A percentile compares a stretch with the other conserved stretches of the same genome.
These are phyloP conservation scores for Rhyzopertha dominica DNA, from an alignment of 1,140 invertebrate species.

Conservation along the genomic window DNA sequence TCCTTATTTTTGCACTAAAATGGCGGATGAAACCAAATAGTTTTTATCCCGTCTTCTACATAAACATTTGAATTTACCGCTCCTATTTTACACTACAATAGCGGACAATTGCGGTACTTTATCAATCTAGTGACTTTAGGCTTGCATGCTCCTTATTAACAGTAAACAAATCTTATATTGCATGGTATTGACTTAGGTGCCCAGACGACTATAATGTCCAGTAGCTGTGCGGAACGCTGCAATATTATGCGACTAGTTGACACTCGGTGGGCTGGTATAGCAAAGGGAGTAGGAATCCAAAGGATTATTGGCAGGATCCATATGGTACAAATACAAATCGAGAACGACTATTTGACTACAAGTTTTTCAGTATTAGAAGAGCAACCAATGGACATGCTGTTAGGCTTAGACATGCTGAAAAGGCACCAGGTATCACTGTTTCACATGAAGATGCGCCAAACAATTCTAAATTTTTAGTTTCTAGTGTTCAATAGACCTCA, in stretches of 20 bases:
- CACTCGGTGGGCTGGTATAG: slow-evolving; percentile 88
- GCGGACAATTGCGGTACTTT: no score
- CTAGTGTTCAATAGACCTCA: slow-evolving; percentile 90
- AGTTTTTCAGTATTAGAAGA: slow-evolving; percentile 97
- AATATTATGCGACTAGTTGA: slow-evolving; percentile 96
- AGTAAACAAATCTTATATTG: no score
- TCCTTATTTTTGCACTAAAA: no score
- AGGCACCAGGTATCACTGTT: slow-evolving; percentile 84
- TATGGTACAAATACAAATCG: slow-evolving; percentile 95
- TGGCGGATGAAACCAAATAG: no score
- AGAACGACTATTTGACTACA: slow-evolving; percentile 86
- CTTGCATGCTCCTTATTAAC: no score
- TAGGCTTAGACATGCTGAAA: slow-evolving; percentile 96
- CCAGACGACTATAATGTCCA: slow-evolving; percentile 92
- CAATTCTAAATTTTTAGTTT: slow-evolving; percentile 6
- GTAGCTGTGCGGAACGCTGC: slow-evolving; percentile 86
- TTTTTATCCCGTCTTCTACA: no score
- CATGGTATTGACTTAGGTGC: slow-evolving; percentile 74
- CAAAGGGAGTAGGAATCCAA: slow-evolving; percentile 94
- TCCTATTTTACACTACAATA: no score
- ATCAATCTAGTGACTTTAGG: no score
- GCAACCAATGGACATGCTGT: slow-evolving; percentile 97
- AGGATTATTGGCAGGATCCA: slow-evolving; percentile 94
- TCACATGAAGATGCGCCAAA: slow-evolving; percentile 3
- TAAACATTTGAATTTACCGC: no score